Evolutionary conservation across 92 coral and sea anemone genomes (phyloP), one percentile per base, ranked within the genome.

Genomic region (Phenganax marumi): DNA sequence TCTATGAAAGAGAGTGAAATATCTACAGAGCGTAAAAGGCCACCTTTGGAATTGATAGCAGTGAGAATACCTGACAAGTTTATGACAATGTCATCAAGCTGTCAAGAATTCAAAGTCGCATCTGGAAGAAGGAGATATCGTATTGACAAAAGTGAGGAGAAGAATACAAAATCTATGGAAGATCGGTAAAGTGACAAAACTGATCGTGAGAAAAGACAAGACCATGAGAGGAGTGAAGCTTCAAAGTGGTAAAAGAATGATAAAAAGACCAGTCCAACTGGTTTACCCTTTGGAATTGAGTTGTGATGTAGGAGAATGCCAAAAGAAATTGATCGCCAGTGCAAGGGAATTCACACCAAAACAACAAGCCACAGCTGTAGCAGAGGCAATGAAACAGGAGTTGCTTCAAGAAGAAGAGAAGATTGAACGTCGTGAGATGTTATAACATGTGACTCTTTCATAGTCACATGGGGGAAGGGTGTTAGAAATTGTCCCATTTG

Each of bases 191-290:
- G n/a, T n/a, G n/a, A n/a, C n/a, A n/a, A n/a, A n/a, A n/a, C n/a
- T n/a, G n/a, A n/a, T n/a, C n/a, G n/a, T n/a, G n/a, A n/a, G n/a
- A n/a, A n/a, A n/a, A n/a, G n/a, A n/a, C n/a, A n/a, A n/a, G n/a
- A n/a, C 52, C 7, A 51, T 54, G 39, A 17, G 61, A 73, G 79
- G 58, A 11, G 79, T 62, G 60, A 49, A 22, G 16, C 23, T 52
- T 19, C n/a, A 26, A 71, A 6, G 50, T 17, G n/a, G 43, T 14
- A 73, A 73, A 50, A 23, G 11, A 13, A 3, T 50, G 7, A 6
- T 73, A 26, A 62, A 73, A 51, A 52, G 62, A 49, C 60, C 79
- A n/a, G 16, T 73, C 60, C 79, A 73, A 50, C 79, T 50, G 4
- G 46, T 73, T 11, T 73, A 0, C 12, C 79, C 63, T 33, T 50